Evolutionary conservation across 2,113 vertebrate species (phyloP).

Genomic region (Nesospiza acunhae): DNA sequence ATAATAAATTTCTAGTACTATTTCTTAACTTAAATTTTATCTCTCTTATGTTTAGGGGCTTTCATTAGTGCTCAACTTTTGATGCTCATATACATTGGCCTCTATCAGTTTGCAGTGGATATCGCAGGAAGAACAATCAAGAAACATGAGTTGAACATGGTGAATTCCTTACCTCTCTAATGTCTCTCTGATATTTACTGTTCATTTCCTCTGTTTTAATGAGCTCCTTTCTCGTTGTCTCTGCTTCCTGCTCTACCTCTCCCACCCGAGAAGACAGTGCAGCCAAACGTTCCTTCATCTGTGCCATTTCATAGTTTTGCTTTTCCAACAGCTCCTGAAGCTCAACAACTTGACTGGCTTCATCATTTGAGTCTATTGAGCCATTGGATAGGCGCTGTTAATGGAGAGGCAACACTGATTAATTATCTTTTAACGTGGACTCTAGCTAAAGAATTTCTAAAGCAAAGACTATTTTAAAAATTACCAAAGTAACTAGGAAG

Average conservation of each 20-base stretch:
- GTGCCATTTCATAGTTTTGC: constrained; percentile 97
- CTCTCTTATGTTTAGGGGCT: not conserved
- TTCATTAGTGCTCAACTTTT: not conserved
- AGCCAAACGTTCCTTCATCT: constrained; percentile 98
- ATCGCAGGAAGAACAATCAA: not conserved
- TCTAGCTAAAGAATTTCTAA: not conserved
- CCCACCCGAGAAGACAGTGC: constrained; percentile 92
- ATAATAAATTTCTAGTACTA: not conserved
- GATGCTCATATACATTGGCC: not conserved
- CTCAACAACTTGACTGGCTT: constrained; percentile 93
- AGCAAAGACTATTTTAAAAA: not conserved
- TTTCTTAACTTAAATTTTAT: not conserved
- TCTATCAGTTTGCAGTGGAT: not conserved
- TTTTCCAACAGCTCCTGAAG: constrained; percentile 97
- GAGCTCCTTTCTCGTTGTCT: constrained; percentile 95
- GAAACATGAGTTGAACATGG: not conserved
- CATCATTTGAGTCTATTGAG: constrained; percentile 91
- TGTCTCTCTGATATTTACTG: constrained; percentile 97
- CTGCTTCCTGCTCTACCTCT: constrained; percentile 96
- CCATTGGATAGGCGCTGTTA: constrained; percentile 92
- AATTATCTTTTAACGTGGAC: not conserved
- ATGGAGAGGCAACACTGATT: not conserved
- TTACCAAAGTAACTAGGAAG: not conserved
- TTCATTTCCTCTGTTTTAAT: constrained; percentile 99
- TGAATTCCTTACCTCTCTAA: constrained; percentile 87